phyloP scores from a whole-genome alignment of 2,888 invertebrate species.

The Isoperla grammatica region DNA sequence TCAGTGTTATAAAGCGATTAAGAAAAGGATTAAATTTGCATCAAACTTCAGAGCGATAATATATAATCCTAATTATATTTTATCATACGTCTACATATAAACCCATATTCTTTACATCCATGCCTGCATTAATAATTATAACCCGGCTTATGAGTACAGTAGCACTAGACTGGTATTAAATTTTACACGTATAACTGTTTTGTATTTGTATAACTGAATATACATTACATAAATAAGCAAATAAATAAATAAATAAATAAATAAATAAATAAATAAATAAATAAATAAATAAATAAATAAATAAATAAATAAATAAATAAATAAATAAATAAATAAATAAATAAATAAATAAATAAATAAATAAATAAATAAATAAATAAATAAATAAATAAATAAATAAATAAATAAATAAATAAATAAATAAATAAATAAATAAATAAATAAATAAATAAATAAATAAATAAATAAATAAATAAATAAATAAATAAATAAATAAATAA shows the following conservation, averaged over 20 bases:
- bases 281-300: constrained; percentile 12
- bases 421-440: neutral
- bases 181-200: too few species aligned
- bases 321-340: constrained; percentile 20
- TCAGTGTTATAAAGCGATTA: too few species aligned
- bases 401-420: constrained; percentile 5
- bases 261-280: neutral
- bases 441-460: constrained; percentile 3
- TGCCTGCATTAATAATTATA: too few species aligned
- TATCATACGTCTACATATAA: too few species aligned
- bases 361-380: neutral
- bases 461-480: constrained; percentile 17
- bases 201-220: neutral
- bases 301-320: constrained; percentile 1
- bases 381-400: neutral
- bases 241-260: neutral
- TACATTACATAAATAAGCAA: too few species aligned
- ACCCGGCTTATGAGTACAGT: too few species aligned
- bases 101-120: too few species aligned
- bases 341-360: constrained; percentile 22
- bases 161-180: too few species aligned
- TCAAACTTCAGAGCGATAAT: too few species aligned
- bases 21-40: too few species aligned
- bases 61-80: too few species aligned
- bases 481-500: too few species aligned